Conservation (phyloP, 2,888 invertebrate species). For the Drosophila putrida region DNA sequence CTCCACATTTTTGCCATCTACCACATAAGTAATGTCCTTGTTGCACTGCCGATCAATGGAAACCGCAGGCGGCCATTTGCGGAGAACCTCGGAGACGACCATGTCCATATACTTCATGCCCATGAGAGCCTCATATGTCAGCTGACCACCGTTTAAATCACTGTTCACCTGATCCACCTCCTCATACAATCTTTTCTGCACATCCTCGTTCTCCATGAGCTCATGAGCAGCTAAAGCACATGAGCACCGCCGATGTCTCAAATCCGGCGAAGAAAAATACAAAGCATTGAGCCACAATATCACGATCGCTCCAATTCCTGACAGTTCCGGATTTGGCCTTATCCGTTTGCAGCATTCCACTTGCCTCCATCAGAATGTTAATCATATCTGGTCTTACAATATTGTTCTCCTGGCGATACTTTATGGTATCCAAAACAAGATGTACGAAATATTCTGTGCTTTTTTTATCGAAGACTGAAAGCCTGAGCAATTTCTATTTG, state of each 20-base stretch:
- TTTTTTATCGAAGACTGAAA: conserved; percentile 82
- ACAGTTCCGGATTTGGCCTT: conserved; percentile 54
- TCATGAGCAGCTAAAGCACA: conserved; percentile 87
- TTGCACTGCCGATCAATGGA: conserved; percentile 86
- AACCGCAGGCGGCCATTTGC: conserved; percentile 86
- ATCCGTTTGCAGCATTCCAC: conserved; percentile 82
- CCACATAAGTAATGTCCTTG: conserved; percentile 86
- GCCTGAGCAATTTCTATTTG: conserved; percentile 60
- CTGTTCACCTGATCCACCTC: conserved; percentile 86
- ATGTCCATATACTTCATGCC: conserved; percentile 88
- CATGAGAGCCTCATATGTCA: conserved; percentile 87
- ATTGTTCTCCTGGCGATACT: conserved; percentile 85
- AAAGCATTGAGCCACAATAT: conserved; percentile 87
- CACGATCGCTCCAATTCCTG: conserved; percentile 85
- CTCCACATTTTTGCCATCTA: conserved; percentile 72
- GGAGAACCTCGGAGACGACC: conserved; percentile 86
- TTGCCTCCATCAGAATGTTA: conserved; percentile 86
- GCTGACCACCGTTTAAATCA: conserved; percentile 85
- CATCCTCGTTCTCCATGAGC: conserved; percentile 87
- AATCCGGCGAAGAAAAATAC: conserved; percentile 88
- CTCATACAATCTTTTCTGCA: conserved; percentile 86
- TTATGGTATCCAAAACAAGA: conserved; percentile 85
- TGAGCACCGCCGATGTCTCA: conserved; percentile 85
- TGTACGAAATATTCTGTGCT: conserved; percentile 84
- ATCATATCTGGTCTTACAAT: conserved; percentile 87